Percentiles rank a stretch among this genome's conserved stretches.
Conservation (phyloP, 2,113 vertebrate species). For the Cygnus atratus region DNA sequence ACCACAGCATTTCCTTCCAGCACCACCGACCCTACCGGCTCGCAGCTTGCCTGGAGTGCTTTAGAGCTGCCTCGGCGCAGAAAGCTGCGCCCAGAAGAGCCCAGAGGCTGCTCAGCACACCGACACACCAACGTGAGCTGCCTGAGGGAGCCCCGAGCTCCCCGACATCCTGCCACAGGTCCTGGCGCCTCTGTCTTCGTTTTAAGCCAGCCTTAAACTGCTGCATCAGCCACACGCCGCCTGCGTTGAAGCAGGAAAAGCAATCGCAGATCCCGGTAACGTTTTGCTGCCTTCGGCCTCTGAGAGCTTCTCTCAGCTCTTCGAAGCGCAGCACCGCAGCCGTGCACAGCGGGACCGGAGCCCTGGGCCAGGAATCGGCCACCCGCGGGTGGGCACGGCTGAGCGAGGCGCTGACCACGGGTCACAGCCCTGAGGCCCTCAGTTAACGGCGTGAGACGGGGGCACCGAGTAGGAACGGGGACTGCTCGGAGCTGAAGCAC, state of each 20-base stretch:
- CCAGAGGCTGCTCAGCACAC: background rate
- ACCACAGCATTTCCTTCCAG: background rate
- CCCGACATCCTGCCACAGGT: background rate
- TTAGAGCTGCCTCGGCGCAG: background rate
- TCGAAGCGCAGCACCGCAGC: background rate
- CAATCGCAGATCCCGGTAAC: background rate
- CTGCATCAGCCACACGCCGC: rapidly evolving
- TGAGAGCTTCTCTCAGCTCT: background rate
- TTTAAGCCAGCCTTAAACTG: background rate
- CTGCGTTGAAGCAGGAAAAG: background rate
- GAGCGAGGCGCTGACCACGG: background rate
- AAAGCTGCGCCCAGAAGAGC: background rate
- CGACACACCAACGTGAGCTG: no score
- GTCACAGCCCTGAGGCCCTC: background rate
- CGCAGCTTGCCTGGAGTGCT: rapidly evolving
- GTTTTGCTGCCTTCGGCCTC: background rate
- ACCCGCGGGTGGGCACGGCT: no score
- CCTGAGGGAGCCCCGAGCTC: background rate
- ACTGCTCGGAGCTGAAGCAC: background rate
- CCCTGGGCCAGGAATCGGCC: background rate
- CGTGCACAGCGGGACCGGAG: no score
- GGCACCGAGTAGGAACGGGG: background rate
- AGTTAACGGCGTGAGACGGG: background rate
- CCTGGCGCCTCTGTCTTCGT: background rate
- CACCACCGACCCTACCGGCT: background rate